These are phyloP conservation scores for Lerista edwardsae DNA, from an alignment of 2,797 vertebrate species.

Conservation along the genomic window DNA sequence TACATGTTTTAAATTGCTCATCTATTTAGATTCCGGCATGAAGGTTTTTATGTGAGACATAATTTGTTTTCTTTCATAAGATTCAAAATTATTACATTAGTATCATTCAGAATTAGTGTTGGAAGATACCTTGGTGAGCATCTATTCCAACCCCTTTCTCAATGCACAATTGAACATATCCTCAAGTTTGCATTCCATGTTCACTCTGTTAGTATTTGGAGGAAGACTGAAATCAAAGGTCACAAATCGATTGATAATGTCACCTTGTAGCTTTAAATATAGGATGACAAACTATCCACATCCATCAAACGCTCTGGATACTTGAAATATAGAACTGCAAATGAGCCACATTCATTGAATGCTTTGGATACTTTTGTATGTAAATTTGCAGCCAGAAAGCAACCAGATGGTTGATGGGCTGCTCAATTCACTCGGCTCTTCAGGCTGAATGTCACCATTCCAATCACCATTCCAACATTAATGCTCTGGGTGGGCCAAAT, in stretches of 20 bases:
- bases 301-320: too few species aligned
- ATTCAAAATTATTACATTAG: not conserved
- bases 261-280: not conserved
- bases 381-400: not conserved
- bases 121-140: too few species aligned
- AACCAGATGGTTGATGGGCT: not conserved
- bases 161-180: conserved; percentile 13
- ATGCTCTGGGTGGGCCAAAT: not conserved
- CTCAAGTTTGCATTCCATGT: conserved; percentile 1
- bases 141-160: too few species aligned
- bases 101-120: too few species aligned
- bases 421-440: not conserved
- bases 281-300: not conserved
- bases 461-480: not conserved
- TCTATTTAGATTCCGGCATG: conserved; percentile 25
- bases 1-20: conserved; percentile 13
- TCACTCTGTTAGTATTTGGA: not conserved
- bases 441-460: not conserved
- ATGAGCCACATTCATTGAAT: not conserved
- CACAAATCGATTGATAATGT: not conserved
- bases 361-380: not conserved
- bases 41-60: not conserved
- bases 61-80: not conserved
- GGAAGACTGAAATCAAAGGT: not conserved
- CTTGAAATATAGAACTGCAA: not conserved